phyloP scores from a whole-genome alignment of 2,888 invertebrate genomes.

The Molanna angustata region DNA sequence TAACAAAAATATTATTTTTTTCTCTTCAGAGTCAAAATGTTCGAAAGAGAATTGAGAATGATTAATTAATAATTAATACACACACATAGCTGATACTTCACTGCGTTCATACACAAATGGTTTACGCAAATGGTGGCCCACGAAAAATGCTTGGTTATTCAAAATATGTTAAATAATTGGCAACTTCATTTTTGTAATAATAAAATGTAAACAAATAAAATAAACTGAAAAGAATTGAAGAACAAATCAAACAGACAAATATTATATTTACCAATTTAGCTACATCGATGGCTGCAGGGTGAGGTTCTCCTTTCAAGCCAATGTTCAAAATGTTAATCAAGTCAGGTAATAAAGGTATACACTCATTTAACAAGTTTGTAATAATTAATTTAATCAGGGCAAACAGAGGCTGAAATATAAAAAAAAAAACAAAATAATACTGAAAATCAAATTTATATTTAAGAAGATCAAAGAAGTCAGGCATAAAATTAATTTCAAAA shows the following conservation, averaged over 20 bases:
- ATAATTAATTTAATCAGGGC: conserved; percentile 71
- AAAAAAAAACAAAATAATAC: conserved; percentile 10
- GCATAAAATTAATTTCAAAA: too few relatives aligned
- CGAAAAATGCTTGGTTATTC: neutral
- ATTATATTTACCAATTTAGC: conserved; percentile 63
- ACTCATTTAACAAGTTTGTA: conserved; percentile 67
- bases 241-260: neutral
- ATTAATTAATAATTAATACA: too few relatives aligned
- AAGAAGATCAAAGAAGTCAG: too few relatives aligned
- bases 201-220: neutral
- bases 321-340: conserved; percentile 65
- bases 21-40: too few relatives aligned
- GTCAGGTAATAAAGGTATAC: conserved; percentile 64
- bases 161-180: neutral
- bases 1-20: neutral
- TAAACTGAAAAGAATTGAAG: neutral
- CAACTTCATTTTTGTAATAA: neutral
- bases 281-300: conserved; percentile 68
- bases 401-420: conserved; percentile 63
- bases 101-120: too few relatives aligned
- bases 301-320: conserved; percentile 66
- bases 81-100: too few relatives aligned
- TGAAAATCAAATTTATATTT: too few relatives aligned
- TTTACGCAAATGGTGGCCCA: neutral
- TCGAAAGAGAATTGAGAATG: too few relatives aligned